phyloP scores from a whole-genome alignment of 2,113 vertebrate genomes.

The Myocastor coypus region DNA sequence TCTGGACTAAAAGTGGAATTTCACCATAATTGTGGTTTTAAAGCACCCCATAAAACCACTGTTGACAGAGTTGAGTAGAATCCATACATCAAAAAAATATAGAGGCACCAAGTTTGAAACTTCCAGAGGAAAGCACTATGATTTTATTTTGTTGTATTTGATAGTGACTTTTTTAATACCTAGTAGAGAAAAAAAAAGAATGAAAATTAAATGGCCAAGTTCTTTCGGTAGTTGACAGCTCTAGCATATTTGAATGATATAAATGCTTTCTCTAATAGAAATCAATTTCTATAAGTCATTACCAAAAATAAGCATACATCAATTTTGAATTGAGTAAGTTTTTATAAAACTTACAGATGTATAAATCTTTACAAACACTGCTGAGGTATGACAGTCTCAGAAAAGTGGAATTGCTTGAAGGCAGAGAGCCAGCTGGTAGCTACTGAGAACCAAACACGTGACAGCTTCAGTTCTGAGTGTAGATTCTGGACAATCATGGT shows the following conservation, averaged over 20 bases:
- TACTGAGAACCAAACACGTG: neutral
- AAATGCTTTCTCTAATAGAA: neutral
- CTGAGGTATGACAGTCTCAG: neutral
- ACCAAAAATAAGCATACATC: neutral
- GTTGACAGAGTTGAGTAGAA: neutral
- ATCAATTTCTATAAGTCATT: slow-evolving; percentile 11
- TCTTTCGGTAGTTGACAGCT: neutral
- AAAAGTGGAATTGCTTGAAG: neutral
- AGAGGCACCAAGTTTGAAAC: neutral
- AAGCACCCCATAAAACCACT: neutral
- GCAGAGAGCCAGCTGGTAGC: neutral
- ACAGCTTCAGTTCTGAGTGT: neutral
- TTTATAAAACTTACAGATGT: neutral
- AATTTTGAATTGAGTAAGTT: neutral
- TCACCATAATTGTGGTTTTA: neutral
- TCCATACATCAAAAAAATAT: neutral
- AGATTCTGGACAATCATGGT: neutral
- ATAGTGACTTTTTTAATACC: neutral
- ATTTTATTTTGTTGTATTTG: slow-evolving; percentile 3
- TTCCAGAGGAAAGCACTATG: neutral
- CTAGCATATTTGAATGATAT: neutral
- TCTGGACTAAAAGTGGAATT: neutral
- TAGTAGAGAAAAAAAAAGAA: neutral
- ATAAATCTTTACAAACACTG: neutral
- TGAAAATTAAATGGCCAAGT: neutral